These are phyloP conservation scores for Parnassius smintheus DNA, from an alignment of 2,888 invertebrate species.

Conservation along the genomic window DNA sequence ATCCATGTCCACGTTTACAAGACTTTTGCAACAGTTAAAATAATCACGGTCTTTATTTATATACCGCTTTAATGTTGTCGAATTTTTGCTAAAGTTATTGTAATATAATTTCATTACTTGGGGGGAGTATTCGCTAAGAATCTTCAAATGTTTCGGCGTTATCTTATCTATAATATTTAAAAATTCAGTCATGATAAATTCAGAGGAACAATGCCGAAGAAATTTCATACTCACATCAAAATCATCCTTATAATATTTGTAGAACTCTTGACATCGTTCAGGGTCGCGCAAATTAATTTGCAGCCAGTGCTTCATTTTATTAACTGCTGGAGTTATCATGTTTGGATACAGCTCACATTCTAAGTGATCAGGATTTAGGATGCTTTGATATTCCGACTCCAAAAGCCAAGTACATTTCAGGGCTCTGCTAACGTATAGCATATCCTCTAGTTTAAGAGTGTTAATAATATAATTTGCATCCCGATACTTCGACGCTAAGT, in stretches of 20 bases:
- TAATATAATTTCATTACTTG: conserved; percentile 47
- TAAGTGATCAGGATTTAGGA: conserved; percentile 55
- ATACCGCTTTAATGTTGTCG: conserved; percentile 37
- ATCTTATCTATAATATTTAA: conserved; percentile 43
- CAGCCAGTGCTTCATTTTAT: conserved; percentile 55
- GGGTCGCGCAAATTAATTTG: conserved; percentile 43
- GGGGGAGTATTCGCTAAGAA: conserved; percentile 50
- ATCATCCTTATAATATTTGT: conserved; percentile 46
- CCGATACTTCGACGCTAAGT: conserved; percentile 50
- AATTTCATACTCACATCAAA: conserved; percentile 49
- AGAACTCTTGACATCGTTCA: conserved; percentile 49
- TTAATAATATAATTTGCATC: conserved; percentile 50
- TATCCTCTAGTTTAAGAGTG: conserved; percentile 54
- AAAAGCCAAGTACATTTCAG: conserved; percentile 56
- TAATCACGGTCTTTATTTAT: conserved; percentile 36
- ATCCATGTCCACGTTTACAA: conserved; percentile 47
- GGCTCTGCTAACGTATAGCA: conserved; percentile 60
- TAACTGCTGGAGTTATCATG: conserved; percentile 54
- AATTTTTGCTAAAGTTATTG: conserved; percentile 40
- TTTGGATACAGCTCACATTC: conserved; percentile 51
- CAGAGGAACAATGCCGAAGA: conserved; percentile 45
- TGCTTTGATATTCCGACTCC: conserved; percentile 39
- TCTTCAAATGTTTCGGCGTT: conserved; percentile 45
- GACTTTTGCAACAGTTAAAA: conserved; percentile 43
- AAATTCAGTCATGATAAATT: conserved; percentile 44